Conservation (phyloP, 2,113 vertebrate species). For the Ciconia maguari region DNA sequence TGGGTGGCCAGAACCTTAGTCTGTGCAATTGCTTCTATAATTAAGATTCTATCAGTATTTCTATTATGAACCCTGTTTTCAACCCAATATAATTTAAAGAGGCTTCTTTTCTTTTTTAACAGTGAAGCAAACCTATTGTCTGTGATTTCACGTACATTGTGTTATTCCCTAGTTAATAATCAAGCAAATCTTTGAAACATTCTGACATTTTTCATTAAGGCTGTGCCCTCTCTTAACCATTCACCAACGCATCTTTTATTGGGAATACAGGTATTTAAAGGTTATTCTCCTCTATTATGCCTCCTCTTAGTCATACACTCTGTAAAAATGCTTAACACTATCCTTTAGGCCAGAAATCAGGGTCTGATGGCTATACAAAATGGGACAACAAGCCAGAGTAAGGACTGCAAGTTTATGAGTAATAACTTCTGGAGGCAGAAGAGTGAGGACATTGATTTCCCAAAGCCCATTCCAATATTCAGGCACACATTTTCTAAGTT, state of each 20-base stretch:
- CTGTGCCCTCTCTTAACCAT: not conserved
- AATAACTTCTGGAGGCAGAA: not conserved
- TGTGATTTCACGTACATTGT: not conserved
- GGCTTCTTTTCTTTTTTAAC: not conserved
- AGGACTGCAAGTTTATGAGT: not conserved
- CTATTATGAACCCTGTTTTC: slow-evolving; percentile 23
- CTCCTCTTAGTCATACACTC: not conserved
- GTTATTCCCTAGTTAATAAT: slow-evolving; percentile 1
- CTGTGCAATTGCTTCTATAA: slow-evolving; percentile 45
- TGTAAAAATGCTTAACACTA: not conserved
- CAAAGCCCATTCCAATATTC: not conserved
- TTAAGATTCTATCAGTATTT: slow-evolving; percentile 45
- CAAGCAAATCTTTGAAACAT: not conserved
- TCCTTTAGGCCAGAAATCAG: not conserved
- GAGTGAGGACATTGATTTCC: not conserved
- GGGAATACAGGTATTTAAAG: not conserved
- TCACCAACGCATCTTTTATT: not conserved
- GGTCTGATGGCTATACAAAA: not conserved
- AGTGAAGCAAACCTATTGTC: not conserved
- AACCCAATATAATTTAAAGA: not conserved
- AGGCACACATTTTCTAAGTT: not conserved
- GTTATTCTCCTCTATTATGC: not conserved
- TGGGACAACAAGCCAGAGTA: not conserved
- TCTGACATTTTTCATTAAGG: slow-evolving; percentile 11
- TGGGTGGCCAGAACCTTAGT: slow-evolving; percentile 17